Evolutionary conservation across 2,113 vertebrate genomes (phyloP).

Genomic region (Dascyllus trimaculatus): DNA sequence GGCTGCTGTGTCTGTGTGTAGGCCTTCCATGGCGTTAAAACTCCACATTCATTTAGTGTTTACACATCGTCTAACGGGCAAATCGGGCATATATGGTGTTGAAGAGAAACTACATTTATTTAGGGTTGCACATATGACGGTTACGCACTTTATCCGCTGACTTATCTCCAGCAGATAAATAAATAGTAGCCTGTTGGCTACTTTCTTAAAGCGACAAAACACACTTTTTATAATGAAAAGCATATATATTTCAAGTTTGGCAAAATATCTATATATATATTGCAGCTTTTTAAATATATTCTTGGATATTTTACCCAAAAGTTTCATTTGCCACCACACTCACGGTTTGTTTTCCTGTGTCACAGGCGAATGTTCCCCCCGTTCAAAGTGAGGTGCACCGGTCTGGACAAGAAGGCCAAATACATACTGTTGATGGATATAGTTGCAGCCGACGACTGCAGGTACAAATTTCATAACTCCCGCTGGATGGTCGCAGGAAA

Average conservation of each 20-base stretch:
- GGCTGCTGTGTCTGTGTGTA: conserved; percentile 44
- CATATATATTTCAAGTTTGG: too few species aligned
- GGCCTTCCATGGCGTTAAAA: conserved; percentile 34
- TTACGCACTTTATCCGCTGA: conserved; percentile 1
- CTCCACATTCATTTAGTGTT: not conserved
- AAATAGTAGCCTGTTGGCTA: not conserved
- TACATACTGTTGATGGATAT: conserved; percentile 99
- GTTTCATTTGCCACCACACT: conserved; percentile 13
- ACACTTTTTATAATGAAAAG: not conserved
- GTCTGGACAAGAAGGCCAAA: conserved; percentile 99
- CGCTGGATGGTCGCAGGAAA: conserved; percentile 99
- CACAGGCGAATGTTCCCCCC: conserved; percentile 98
- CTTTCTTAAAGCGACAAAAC: not conserved
- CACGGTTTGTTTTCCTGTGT: conserved; percentile 13
- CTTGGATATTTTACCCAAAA: not conserved
- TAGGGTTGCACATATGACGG: not conserved
- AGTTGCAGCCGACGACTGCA: conserved; percentile 98
- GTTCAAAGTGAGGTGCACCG: conserved; percentile 99
- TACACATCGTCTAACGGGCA: not conserved
- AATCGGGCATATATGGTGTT: not conserved
- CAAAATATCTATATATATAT: not conserved
- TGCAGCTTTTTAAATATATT: too few species aligned
- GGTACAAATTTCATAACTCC: conserved; percentile 99
- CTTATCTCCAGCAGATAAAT: not conserved
- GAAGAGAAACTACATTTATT: too few species aligned